Conservation (phyloP, 2,888 invertebrate species). For the Melipona bicolor region DNA sequence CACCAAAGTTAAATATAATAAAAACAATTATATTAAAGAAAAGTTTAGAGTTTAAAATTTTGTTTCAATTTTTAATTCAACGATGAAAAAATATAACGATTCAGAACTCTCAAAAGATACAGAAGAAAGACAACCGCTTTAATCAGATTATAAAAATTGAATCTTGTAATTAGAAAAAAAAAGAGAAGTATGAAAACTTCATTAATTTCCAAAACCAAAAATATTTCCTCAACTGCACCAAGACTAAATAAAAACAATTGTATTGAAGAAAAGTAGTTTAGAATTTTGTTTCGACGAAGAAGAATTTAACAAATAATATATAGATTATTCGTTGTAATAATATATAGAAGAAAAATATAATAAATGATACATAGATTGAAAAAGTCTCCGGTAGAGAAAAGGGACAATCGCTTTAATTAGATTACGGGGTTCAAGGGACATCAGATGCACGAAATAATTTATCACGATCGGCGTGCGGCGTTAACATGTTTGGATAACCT, state of each 20-base stretch:
- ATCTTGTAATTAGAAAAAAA: background rate
- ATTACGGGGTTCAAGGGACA: background rate
- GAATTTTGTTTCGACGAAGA: background rate
- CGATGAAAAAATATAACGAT: background rate
- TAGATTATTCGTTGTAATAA: no score
- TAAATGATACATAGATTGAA: background rate
- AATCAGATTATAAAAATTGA: background rate
- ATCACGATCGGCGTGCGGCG: background rate
- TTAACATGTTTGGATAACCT: constrained; percentile 32
- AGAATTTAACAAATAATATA: no score
- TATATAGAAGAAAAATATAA: no score
- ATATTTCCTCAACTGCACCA: background rate
- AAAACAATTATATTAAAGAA: background rate
- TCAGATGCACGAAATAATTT: constrained; percentile 40
- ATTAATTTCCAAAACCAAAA: background rate
- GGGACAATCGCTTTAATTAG: background rate
- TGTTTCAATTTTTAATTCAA: background rate
- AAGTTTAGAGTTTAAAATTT: background rate
- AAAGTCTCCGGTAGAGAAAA: background rate
- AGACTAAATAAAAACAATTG: background rate
- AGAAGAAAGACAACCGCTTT: no score
- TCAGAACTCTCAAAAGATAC: background rate
- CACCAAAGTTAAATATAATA: no score
- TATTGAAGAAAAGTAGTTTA: background rate
- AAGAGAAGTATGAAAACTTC: background rate